A percentile compares a stretch with the other conserved stretches of the same genome.
Conservation (phyloP, 2,113 vertebrate genomes). For the Calidris pygmaea region DNA sequence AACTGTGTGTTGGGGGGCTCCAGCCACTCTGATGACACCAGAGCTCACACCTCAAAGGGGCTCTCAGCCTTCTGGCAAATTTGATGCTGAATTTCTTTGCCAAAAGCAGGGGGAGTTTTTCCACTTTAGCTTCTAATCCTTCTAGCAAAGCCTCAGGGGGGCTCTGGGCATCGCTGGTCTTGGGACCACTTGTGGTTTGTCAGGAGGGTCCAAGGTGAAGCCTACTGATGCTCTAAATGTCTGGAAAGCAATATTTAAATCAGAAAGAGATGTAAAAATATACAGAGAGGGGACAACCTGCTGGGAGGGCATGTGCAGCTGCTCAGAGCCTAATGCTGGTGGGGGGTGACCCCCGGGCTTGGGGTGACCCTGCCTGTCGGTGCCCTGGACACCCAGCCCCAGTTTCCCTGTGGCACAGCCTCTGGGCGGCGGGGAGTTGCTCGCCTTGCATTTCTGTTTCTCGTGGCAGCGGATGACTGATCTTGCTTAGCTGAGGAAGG, state of each 20-base stretch:
- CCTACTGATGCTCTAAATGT: background rate
- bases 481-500: background rate
- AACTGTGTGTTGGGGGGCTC: background rate
- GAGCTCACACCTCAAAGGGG: rapidly evolving
- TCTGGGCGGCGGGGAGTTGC: background rate
- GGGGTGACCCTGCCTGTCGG: background rate
- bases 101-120: rapidly evolving
- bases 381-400: background rate
- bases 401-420: rapidly evolving
- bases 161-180: rapidly evolving
- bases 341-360: rapidly evolving
- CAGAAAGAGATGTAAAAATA: background rate
- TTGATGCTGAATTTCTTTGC: background rate
- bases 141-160: rapidly evolving
- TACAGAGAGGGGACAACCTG: rapidly evolving
- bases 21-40: rapidly evolving
- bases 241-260: background rate
- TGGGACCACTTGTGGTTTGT: rapidly evolving
- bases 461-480: background rate
- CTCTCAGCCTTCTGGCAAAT: background rate
- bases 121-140: background rate
- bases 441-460: background rate
- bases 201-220: background rate
- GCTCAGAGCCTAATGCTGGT: rapidly evolving
- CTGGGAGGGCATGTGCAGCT: background rate